Conservation (phyloP, 2,797 vertebrate genomes). For the Aphelocoma californica region DNA sequence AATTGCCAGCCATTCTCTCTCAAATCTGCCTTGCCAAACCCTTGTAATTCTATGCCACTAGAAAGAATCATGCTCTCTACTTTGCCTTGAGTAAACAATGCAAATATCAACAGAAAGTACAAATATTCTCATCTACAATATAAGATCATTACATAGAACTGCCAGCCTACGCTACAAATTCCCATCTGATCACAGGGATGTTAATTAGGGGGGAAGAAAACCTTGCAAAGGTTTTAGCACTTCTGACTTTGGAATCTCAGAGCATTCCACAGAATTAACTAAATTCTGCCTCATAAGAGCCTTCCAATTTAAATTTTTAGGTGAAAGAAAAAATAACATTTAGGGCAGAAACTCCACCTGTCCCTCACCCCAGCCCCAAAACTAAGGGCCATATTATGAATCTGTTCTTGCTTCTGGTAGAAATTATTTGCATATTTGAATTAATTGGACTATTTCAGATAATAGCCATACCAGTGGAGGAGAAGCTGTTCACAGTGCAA, state of each 20-base stretch:
- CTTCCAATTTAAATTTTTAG: background rate
- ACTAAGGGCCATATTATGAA: background rate
- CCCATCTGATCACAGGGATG: background rate
- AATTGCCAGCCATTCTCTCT: constrained; percentile 81
- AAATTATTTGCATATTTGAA: background rate
- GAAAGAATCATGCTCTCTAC: constrained; percentile 76
- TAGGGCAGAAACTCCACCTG: background rate
- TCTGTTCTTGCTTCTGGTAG: background rate
- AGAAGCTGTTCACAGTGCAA: background rate
- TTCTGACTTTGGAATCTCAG: background rate
- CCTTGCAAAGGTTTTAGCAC: background rate
- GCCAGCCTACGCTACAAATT: background rate
- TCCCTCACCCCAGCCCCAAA: background rate
- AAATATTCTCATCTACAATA: background rate
- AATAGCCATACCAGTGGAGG: background rate
- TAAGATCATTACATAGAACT: background rate
- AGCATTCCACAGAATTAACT: background rate
- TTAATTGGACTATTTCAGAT: background rate
- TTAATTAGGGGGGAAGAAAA: background rate
- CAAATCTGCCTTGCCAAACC: constrained; percentile 73
- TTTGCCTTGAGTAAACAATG: constrained; percentile 80
- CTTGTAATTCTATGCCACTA: constrained; percentile 77
- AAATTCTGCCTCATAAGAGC: background rate
- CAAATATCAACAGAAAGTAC: constrained; percentile 73
- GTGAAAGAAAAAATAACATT: background rate